These are phyloP conservation scores for Hyalella azteca DNA, from an alignment of 2,888 invertebrate species.

Conservation along the genomic window DNA sequence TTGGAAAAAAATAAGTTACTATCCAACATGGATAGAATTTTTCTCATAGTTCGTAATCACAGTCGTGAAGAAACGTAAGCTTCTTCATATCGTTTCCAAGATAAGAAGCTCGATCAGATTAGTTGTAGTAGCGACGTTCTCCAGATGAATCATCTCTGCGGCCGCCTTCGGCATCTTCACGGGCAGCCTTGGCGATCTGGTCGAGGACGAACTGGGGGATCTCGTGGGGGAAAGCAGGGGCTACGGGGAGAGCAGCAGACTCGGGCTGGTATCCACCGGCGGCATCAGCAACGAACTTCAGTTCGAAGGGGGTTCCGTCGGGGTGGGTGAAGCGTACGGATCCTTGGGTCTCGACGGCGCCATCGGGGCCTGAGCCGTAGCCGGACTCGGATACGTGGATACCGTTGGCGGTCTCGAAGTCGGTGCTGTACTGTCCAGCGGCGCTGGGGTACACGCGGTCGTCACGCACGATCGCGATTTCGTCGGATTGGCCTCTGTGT, in stretches of 20 bases:
- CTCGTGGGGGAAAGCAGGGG: constrained; percentile 34
- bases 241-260: constrained; percentile 17
- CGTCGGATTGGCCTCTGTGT: constrained; percentile 15
- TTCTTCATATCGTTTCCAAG: not conserved
- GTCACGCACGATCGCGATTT: constrained; percentile 52
- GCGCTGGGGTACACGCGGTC: constrained; percentile 46
- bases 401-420: constrained; percentile 50
- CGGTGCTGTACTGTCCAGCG: constrained; percentile 52
- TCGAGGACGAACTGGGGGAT: constrained; percentile 37
- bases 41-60: not conserved
- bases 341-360: constrained; percentile 36
- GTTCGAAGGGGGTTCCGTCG: constrained; percentile 30
- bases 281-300: constrained; percentile 45
- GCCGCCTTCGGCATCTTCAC: not conserved
- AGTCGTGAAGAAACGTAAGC: not conserved
- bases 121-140: not conserved
- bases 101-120: not conserved
- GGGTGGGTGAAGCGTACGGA: constrained; percentile 42
- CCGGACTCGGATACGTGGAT: constrained; percentile 38
- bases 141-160: not conserved
- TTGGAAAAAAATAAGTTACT: constrained; percentile 23
- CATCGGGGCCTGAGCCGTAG: constrained; percentile 30
- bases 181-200: constrained; percentile 39
- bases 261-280: constrained; percentile 35
- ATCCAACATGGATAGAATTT: not conserved